These are phyloP conservation scores for Mus minutoides DNA, from an alignment of 2,797 vertebrate species.

Conservation along the genomic window DNA sequence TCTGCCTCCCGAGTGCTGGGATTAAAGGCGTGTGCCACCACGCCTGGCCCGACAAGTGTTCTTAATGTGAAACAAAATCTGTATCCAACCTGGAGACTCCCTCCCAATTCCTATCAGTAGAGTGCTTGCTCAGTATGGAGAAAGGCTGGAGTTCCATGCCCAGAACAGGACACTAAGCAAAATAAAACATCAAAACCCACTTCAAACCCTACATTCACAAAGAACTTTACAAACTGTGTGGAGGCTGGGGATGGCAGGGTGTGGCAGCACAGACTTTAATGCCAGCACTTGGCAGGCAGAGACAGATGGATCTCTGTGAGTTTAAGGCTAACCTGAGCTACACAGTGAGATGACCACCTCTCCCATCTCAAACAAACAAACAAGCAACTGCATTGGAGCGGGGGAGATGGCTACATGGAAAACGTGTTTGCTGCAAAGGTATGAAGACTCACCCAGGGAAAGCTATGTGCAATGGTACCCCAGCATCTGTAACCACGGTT, in stretches of 20 bases:
- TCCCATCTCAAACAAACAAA: neutral
- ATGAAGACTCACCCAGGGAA: too few species aligned
- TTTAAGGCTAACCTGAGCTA: neutral
- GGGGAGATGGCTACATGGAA: neutral
- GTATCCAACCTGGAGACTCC: neutral
- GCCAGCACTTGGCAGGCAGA: too few species aligned
- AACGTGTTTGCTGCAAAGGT: neutral
- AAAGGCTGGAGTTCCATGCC: neutral
- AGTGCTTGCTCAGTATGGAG: neutral
- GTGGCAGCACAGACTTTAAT: too few species aligned
- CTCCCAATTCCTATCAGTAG: neutral
- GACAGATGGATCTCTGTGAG: neutral
- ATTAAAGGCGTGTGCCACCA: too few species aligned
- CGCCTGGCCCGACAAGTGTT: neutral
- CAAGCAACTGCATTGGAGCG: neutral
- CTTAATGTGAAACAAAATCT: slow-evolving; percentile 22
- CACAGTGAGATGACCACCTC: neutral
- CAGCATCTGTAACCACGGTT: neutral
- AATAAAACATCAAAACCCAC: neutral
- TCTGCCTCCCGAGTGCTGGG: too few species aligned
- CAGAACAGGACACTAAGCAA: neutral
- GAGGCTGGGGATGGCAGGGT: neutral
- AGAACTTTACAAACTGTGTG: neutral
- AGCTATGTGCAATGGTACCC: neutral
- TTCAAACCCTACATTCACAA: neutral